Base-by-base conservation (phyloP, 2,113 vertebrate genomes). In the Mellivora capensis region DNA sequence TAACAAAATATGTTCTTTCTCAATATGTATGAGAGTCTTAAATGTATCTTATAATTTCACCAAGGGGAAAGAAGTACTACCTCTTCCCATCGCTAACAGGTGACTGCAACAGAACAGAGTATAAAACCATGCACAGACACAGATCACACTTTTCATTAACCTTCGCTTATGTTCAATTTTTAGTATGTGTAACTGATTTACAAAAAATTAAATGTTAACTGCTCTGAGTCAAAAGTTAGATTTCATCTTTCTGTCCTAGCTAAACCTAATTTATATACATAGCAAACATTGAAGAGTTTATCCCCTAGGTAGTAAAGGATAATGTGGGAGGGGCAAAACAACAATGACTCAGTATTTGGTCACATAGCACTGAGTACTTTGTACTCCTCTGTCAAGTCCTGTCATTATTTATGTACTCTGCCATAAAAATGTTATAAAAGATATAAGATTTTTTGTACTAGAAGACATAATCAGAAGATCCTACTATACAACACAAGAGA, bases 141-240 rank as follows among this genome's bases (percentile, higher is more conserved):
- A 95, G 15, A 71, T 29, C 3, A 42, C 4, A 52, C n/a, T 90
- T 87, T 91, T 42, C 49, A 71, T 13, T 95, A 42, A 82, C 2
- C n/a, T 31, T 74, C 87, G 23, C 23, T 89, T 80, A 71, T 39
- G 62, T 80, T 96, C 84, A 77, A 67, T 37, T 84, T 96, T 96
- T 74, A 79, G 21, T 64, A 79, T 4, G 76, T 15, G 27, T 87
- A 93, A 91, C 29, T 69, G 61, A 85, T n/a, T 94, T n/a, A 79
- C 11, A 83, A 83, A 93, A 79, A 94, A 20, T 49, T 88, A 90
- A 84, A 62, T n/a, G n/a, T 85, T 94, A 96, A 83, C 25, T 97
- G 18, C 77, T 90, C 57, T 90, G 59, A 8, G 61, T 93, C 10
- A 95, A 74, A 74, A 83, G 12, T 76, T 31, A 89, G 47, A 96